Base-by-base conservation (phyloP, 2,888 invertebrate genomes). In the Psylliodes chrysocephalus region DNA sequence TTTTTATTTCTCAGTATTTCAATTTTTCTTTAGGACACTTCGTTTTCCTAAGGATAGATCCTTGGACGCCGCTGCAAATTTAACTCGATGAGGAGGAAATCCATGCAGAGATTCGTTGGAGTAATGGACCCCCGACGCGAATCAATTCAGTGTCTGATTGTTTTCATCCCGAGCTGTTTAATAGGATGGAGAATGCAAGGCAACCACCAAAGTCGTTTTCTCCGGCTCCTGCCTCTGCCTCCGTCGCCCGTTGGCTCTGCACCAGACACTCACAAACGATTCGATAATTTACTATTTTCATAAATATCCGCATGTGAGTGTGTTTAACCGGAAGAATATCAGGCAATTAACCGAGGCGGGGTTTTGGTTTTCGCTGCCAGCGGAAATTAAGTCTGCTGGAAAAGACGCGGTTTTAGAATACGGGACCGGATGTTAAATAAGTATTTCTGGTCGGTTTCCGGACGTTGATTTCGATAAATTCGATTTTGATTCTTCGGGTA, bases 71-170 rank as follows among this genome's bases (percentile, higher is more conserved):
- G 52, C 67, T 65, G 66, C 49, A 42, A 59, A 44, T 63, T 64
- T 70, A 71, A 72, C 73, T 71, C 69, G 73, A 75, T 70, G 71
- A 71, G 69, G 69, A 53, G 51, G 59, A 51, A 35, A 60, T 74
- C 74, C 76, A 75, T 73, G 77, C 74, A 72, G 68, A 73, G 76
- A 77, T 73, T 75, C 74, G 76, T 70, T 49, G 49, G 59, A 77
- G 81, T 82, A 82, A 82, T 82, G 82, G 81, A 82, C 81, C 82
- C 82, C 82, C 81, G 78, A 81, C 78, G 82, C 76, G 82, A 82
- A 81, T 82, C 82, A 82, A 81, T 82, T 81, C 81, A 75, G 75
- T 78, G 77, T 75, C 80, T 82, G 82, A 82, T 82, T 82, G 82
- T 81, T 81, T 82, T 77, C 81, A 81, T 81, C 77, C 79, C 75